Conservation (phyloP, 1,140 invertebrate genomes). For the Antheraea pernyi region DNA sequence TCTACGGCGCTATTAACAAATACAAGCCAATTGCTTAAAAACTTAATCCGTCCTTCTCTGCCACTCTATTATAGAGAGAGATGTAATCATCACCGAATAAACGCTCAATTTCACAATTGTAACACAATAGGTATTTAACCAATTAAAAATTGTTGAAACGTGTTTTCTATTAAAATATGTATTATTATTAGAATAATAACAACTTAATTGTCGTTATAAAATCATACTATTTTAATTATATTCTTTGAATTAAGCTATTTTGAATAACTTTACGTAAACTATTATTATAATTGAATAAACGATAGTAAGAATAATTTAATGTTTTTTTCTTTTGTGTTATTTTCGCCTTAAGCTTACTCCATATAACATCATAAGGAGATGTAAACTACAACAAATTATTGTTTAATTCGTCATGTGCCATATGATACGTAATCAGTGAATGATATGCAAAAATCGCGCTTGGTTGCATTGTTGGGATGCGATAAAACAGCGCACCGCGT, state of each 20-base stretch:
- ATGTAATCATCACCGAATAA: background rate
- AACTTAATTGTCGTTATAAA: background rate
- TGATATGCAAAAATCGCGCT: constrained; percentile 4
- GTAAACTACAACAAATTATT: background rate
- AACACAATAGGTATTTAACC: constrained; percentile 8
- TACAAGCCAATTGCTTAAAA: constrained; percentile 3
- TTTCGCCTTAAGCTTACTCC: too few relatives aligned
- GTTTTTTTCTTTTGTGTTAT: background rate
- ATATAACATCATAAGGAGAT: background rate
- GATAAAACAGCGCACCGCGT: constrained; percentile 20
- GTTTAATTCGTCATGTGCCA: too few relatives aligned
- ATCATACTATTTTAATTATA: background rate
- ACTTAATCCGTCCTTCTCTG: background rate
- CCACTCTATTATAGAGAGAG: constrained; percentile 1
- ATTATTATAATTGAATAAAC: background rate
- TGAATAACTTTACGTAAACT: too few relatives aligned
- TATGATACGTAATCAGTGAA: background rate
- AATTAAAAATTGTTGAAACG: background rate
- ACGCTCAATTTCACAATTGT: constrained; percentile 12
- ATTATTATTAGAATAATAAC: background rate
- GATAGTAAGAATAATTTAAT: background rate
- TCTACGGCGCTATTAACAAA: constrained; percentile 20
- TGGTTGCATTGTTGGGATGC: constrained; percentile 18
- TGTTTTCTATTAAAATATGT: background rate
- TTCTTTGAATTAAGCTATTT: background rate